Base-by-base conservation (phyloP, 2,797 vertebrate genomes). In the Rousettus madagascariensis region DNA sequence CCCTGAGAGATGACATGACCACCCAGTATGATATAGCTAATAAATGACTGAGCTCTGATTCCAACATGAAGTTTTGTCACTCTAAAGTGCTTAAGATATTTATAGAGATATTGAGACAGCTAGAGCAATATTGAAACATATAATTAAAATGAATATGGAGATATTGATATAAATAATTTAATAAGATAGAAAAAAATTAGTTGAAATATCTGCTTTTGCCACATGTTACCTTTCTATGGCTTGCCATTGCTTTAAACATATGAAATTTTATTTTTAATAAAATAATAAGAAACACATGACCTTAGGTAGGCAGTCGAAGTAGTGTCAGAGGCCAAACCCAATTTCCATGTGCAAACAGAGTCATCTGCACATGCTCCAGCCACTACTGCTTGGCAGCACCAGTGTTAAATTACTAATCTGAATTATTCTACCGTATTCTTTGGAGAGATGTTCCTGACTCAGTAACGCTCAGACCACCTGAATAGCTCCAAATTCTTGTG, bases 321-420 rank as follows among this genome's bases (percentile, higher is more conserved):
- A 43, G 19, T 59, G 3, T 0, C 1, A 11, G 1, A 24, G 9
- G 1, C 2, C 26, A 30, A 49, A 13, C 11, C 6, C 9, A n/a
- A 8, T 41, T 77, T 82, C 8, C 13, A 30, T 9, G 13, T 9
- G 13, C 5, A 9, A 17, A 30, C 8, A 66, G 20, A 5, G 3
- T 38, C 41, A 20, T 15, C 6, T 28, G 0, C 26, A 20, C 8
- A 6, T 6, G 3, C 3, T 59, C 49, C 41, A 13, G 12, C 12
- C 4, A 13, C 43, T 16, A 13, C 4, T 43, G 8, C 6, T 20
- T 4, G 12, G 17, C 16, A 79, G 30, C 1, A 6, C 19, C 30
- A 15, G 5, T 11, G 26, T 53, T 49, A 57, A 33, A 46, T n/a
- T 66, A 20, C 3, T 15, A 22, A 55, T 22, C 7, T 41, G 28